Evolutionary conservation across 2,888 invertebrate genomes (phyloP).

Genomic region (Agelastica alni): DNA sequence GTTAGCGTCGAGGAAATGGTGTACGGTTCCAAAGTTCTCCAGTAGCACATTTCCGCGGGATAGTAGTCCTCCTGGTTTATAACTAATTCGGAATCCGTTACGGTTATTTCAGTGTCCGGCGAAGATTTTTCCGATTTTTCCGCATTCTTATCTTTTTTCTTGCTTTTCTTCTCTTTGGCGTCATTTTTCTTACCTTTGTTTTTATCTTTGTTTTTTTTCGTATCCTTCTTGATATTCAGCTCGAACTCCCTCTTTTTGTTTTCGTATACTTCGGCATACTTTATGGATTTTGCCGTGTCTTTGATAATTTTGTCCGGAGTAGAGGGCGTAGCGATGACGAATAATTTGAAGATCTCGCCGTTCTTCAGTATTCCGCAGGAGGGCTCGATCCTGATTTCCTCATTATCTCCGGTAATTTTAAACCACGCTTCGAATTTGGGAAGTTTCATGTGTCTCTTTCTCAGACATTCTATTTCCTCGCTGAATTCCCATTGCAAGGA

Average conservation of each 20-base stretch:
- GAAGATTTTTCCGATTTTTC: conserved; percentile 5
- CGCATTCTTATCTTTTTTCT: conserved; percentile 18
- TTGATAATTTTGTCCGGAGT: conserved; percentile 33
- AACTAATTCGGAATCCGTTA: conserved; percentile 34
- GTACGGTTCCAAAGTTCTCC: conserved; percentile 39
- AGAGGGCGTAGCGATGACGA: conserved; percentile 33
- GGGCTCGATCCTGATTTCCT: conserved; percentile 37
- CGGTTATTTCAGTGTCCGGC: conserved; percentile 17
- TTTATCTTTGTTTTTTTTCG: too few species aligned
- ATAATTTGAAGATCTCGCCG: conserved; percentile 36
- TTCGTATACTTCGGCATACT: conserved; percentile 37
- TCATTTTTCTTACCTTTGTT: conserved; percentile 16
- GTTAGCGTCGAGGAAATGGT: conserved; percentile 33
- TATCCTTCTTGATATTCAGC: conserved; percentile 6
- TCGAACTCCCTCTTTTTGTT: conserved; percentile 30
- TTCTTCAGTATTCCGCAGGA: conserved; percentile 36
- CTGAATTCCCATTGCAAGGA: conserved; percentile 25
- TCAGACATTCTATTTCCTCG: conserved; percentile 18
- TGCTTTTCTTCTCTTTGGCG: conserved; percentile 19
- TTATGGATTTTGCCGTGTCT: conserved; percentile 34
- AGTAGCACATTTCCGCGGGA: conserved; percentile 42
- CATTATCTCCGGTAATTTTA: conserved; percentile 31
- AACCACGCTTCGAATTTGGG: conserved; percentile 34
- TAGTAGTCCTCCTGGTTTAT: conserved; percentile 34
- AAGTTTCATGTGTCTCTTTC: conserved; percentile 15